phyloP scores from a whole-genome alignment of 1,140 invertebrate species.

The Nixonia krombeini region DNA sequence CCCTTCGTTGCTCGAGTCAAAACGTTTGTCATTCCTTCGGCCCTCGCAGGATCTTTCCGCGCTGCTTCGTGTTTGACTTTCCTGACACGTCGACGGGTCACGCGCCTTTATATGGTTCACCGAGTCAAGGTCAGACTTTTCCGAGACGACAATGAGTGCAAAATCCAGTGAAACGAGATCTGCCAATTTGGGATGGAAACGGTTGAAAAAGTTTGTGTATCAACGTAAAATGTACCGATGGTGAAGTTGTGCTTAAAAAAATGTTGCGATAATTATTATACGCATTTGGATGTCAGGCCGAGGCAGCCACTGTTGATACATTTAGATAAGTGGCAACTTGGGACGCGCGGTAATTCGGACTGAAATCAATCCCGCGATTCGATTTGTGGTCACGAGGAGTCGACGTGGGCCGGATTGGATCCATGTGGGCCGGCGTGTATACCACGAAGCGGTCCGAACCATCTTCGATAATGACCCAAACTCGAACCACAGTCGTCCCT shows the following conservation, averaged over 20 bases:
- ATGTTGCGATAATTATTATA: too few species aligned
- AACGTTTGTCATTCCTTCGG: constrained; percentile 40
- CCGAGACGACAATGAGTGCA: neutral
- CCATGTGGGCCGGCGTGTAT: too few species aligned
- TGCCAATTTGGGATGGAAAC: too few species aligned
- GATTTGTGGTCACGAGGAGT: constrained; percentile 61
- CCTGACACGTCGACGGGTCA: neutral
- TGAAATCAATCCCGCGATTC: constrained; percentile 49
- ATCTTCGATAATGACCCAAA: constrained; percentile 62
- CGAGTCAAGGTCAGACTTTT: too few species aligned
- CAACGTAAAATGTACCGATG: too few species aligned
- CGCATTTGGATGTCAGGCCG: too few species aligned
- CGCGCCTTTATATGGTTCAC: neutral
- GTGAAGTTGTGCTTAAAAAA: too few species aligned
- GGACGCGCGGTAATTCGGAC: neutral
- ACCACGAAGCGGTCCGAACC: constrained; percentile 16
- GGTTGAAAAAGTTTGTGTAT: too few species aligned
- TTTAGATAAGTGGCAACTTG: too few species aligned
- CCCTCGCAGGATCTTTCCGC: neutral
- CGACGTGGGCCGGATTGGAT: constrained; percentile 32
- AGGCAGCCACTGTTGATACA: too few species aligned
- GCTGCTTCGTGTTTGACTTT: constrained; percentile 10
- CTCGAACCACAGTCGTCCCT: constrained; percentile 58
- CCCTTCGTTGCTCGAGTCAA: constrained; percentile 49
- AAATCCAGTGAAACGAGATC: neutral